Percentiles rank a stretch among this genome's conserved stretches.
Evolutionary conservation across 2,888 invertebrate species (phyloP).

Genomic region (Cryptophagus acutangulus): DNA sequence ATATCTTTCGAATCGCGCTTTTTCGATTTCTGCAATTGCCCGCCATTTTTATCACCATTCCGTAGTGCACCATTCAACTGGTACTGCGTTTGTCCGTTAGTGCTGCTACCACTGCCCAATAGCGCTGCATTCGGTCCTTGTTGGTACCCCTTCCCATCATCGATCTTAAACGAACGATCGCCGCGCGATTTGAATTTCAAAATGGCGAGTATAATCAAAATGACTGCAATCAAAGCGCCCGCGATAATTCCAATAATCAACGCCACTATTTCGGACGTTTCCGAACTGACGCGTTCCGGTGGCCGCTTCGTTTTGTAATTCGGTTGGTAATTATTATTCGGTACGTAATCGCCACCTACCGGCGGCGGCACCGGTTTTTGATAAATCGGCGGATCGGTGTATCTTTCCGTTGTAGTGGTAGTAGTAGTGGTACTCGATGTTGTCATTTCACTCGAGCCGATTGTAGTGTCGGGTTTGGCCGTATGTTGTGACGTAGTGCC

Average conservation of each 20-base stretch:
- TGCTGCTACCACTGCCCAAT: conserved; percentile 56
- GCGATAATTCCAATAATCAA: conserved; percentile 86
- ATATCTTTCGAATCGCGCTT: conserved; percentile 82
- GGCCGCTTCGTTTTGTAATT: conserved; percentile 40
- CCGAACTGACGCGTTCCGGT: conserved; percentile 57
- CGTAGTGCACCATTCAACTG: conserved; percentile 52
- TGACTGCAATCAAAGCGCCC: conserved; percentile 83
- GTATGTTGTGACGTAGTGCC: conserved; percentile 7
- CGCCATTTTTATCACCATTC: conserved; percentile 48
- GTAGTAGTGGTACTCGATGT: conserved; percentile 31
- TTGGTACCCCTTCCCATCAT: conserved; percentile 68
- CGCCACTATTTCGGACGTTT: conserved; percentile 68
- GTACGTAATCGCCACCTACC: conserved; percentile 37
- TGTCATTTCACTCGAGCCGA: conserved; percentile 21
- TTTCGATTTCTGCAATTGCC: conserved; percentile 46
- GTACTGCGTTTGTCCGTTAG: conserved; percentile 49
- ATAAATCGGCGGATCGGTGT: conserved; percentile 42
- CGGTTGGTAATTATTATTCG: conserved; percentile 35
- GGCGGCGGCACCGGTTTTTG: conserved; percentile 40
- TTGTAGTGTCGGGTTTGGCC: conserved; percentile 4
- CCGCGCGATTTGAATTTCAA: conserved; percentile 82
- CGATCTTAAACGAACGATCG: conserved; percentile 90
- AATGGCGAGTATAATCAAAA: conserved; percentile 83
- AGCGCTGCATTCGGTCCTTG: conserved; percentile 78
- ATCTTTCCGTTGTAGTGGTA: conserved; percentile 22